These are phyloP conservation scores for Eilema depressum DNA, from an alignment of 2,888 invertebrate species.

Conservation along the genomic window DNA sequence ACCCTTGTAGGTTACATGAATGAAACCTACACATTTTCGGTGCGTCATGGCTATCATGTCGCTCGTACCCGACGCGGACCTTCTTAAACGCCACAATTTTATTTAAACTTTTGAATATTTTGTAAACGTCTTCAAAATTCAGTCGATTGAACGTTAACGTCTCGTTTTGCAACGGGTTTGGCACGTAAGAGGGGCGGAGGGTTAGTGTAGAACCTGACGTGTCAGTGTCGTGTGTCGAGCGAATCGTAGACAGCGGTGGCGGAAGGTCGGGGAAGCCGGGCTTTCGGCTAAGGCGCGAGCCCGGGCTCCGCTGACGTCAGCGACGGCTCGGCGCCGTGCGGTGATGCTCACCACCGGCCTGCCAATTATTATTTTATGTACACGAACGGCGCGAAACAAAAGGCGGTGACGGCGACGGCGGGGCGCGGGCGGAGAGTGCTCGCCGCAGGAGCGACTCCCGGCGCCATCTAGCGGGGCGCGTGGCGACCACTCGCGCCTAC, in stretches of 20 bases:
- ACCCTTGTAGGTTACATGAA: slow-evolving; percentile 80
- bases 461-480: slow-evolving; percentile 85
- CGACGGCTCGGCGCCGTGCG: slow-evolving; percentile 82
- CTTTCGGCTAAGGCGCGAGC: slow-evolving; percentile 70
- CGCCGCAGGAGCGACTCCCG: slow-evolving; percentile 85
- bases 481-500: slow-evolving; percentile 81
- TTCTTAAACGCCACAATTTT: slow-evolving; percentile 37
- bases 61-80: slow-evolving; percentile 47
- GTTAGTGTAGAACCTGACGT: slow-evolving; percentile 75
- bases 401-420: slow-evolving; percentile 76
- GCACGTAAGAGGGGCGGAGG: slow-evolving; percentile 77
- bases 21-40: slow-evolving; percentile 78
- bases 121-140: slow-evolving; percentile 49
- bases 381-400: slow-evolving; percentile 83
- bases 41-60: slow-evolving; percentile 66
- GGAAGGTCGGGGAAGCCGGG: slow-evolving; percentile 85
- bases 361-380: slow-evolving; percentile 84
- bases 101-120: slow-evolving; percentile 41
- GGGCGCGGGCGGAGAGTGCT: slow-evolving; percentile 82
- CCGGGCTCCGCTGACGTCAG: slow-evolving; percentile 85
- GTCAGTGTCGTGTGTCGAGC: slow-evolving; percentile 74
- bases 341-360: slow-evolving; percentile 79
- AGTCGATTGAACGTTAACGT: slow-evolving; percentile 54
- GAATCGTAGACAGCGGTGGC: slow-evolving; percentile 79
- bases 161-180: slow-evolving; percentile 67